Evolutionary conservation across 2,797 vertebrate species (phyloP).

Genomic region (Rousettus madagascariensis): DNA sequence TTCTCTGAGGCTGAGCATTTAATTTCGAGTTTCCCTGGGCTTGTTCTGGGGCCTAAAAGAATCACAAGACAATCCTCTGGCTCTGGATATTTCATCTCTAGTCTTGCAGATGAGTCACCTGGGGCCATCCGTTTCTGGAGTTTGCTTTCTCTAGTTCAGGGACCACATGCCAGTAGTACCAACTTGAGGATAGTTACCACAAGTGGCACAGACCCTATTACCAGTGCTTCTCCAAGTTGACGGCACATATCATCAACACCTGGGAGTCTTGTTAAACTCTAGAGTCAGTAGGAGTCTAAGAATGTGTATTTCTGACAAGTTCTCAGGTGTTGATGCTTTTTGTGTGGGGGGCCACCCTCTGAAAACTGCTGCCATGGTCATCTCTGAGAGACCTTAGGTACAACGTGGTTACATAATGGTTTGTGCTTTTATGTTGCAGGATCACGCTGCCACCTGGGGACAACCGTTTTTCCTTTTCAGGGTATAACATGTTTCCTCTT

Average conservation of each 20-base stretch:
- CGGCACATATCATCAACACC: background rate
- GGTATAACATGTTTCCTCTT: conserved; percentile 78
- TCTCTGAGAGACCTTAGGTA: background rate
- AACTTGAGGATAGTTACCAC: background rate
- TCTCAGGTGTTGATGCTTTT: background rate
- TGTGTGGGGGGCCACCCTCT: background rate
- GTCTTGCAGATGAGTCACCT: background rate
- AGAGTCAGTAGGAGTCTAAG: background rate
- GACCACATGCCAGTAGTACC: background rate
- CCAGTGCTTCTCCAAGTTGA: background rate
- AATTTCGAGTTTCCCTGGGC: conserved; percentile 15
- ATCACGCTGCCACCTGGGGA: conserved; percentile 74
- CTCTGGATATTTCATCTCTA: conserved; percentile 54
- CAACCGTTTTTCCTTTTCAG: conserved; percentile 86
- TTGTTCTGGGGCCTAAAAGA: background rate
- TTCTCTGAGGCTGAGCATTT: conserved; percentile 34
- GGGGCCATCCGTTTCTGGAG: background rate
- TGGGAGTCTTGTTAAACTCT: background rate
- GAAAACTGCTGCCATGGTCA: background rate
- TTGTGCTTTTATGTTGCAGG: conserved; percentile 83
- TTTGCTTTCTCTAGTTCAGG: background rate
- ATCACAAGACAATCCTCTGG: background rate
- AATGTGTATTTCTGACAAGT: background rate
- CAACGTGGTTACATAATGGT: background rate
- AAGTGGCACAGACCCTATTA: too few relatives aligned